Base-by-base conservation (phyloP, 2,113 vertebrate species). In the Zeus faber region DNA sequence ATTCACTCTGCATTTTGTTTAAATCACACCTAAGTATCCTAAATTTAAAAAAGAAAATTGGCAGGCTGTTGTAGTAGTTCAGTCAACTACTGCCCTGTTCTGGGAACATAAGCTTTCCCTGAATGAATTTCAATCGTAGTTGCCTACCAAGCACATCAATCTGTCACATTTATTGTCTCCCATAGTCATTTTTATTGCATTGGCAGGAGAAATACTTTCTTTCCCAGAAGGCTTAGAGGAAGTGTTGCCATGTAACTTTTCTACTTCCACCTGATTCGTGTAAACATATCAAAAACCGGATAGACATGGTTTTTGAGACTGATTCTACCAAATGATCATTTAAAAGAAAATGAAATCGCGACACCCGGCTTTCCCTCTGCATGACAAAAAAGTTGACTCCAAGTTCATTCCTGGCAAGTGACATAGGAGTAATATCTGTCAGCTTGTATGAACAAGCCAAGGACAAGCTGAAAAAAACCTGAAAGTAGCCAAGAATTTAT, bases 401-500 rank as follows among this genome's bases (percentile, higher is more conserved):
- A 37, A 24, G 22, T 58, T 21, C 45, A 69, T 73, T 68, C 31
- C 44, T 64, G 40, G 65, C 61, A 49, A 49, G 60, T 58, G 10
- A 44, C 35, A 25, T 49, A 10, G 33, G 53, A 74, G 49, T 72
- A 37, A 21, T 43, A 26, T 43, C 14, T 6, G 26, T 9, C 21
- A 58, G 52, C 71, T 62, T 73, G 76, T 70, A 68, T 80, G 54
- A 51, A 67, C 77, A 27, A 43, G 18, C 45, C 4, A 24, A 14
- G 11, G 4, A 14, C 5, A 43, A 43, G 20, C 4, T 3, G 17
- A 46, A 3, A 7, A 2, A 21, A 27, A 29, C 2, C 1, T 20
- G 2, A 35, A 57, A 20, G 31, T 56, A 45, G 31, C 17, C 17
- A n/a, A 52, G 51, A 66, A 44, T 20, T 17, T 0, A 54, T 52